Percentiles rank a stretch among this genome's conserved stretches.
Conservation (phyloP, 1,140 invertebrate genomes). For the Magallana ariakensis region DNA sequence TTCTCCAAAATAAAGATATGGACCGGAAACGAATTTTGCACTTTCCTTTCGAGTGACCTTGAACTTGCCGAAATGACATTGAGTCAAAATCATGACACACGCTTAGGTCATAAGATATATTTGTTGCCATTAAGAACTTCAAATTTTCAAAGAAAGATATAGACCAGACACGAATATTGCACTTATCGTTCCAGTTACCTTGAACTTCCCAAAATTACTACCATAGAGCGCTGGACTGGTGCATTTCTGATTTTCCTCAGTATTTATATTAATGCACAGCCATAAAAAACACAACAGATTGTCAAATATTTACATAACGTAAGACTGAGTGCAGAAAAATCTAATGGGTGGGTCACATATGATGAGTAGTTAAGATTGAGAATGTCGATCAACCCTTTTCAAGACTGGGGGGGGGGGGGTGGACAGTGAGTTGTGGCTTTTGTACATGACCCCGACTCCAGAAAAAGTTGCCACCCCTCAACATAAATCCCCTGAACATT, state of each 20-base stretch:
- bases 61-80: too few species aligned
- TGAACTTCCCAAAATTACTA: not conserved
- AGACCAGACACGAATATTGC: too few species aligned
- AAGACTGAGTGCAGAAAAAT: not conserved
- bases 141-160: too few species aligned
- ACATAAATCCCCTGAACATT: too few species aligned
- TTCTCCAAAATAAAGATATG: too few species aligned
- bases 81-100: too few species aligned
- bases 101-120: too few species aligned
- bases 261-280: not conserved
- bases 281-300: not conserved
- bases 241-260: not conserved
- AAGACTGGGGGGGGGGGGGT: not conserved
- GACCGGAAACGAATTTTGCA: too few species aligned
- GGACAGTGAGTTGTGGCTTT: not conserved
- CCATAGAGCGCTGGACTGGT: not conserved
- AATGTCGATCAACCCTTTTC: not conserved
- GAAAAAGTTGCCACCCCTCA: too few species aligned
- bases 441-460: not conserved
- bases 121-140: too few species aligned
- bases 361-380: conserved; percentile 2
- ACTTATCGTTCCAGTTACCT: too few species aligned
- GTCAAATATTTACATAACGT: conserved; percentile 25
- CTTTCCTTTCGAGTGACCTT: too few species aligned
- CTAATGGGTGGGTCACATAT: not conserved